phyloP scores from a whole-genome alignment of 2,797 vertebrate genomes.

The Acipenser transmontanus region DNA sequence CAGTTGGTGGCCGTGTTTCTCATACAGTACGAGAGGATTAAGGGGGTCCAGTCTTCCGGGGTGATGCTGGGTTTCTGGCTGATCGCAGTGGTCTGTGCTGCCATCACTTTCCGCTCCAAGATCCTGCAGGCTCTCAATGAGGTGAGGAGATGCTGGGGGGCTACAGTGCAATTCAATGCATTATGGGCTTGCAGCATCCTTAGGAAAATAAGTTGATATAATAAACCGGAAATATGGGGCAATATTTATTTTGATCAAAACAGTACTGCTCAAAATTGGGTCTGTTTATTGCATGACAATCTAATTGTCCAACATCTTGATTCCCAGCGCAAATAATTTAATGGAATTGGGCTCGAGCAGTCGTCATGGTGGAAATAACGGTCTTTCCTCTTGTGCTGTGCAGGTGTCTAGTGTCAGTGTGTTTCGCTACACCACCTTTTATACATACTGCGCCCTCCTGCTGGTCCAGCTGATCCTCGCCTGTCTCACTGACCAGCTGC shows the following conservation, averaged over 20 bases:
- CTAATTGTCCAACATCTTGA: too few relatives aligned
- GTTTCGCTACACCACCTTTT: slow-evolving; percentile 81
- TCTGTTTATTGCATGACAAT: too few relatives aligned
- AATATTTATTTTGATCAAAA: too few relatives aligned
- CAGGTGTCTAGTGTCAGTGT: slow-evolving; percentile 49
- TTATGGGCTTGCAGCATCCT: too few relatives aligned
- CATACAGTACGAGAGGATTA: slow-evolving; percentile 85
- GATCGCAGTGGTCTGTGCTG: slow-evolving; percentile 70
- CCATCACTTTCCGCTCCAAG: slow-evolving; percentile 78
- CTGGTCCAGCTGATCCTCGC: slow-evolving; percentile 71
- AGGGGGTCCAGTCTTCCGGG: slow-evolving; percentile 89
- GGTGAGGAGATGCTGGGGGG: slow-evolving; percentile 51
- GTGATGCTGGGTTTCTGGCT: slow-evolving; percentile 85
- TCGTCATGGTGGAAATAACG: too few relatives aligned
- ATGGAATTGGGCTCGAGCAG: too few relatives aligned
- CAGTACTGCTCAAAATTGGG: too few relatives aligned
- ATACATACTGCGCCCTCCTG: slow-evolving; percentile 71
- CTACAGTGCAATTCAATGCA: too few relatives aligned
- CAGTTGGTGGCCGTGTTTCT: slow-evolving; percentile 83
- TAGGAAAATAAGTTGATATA: too few relatives aligned
- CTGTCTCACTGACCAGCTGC: slow-evolving; percentile 72
- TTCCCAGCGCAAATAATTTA: too few relatives aligned
- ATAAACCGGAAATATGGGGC: too few relatives aligned
- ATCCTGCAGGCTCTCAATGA: slow-evolving; percentile 62
- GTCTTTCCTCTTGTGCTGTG: not conserved